Evolutionary conservation across 2,888 invertebrate species (phyloP), one percentile per base, ranked within the genome.

Genomic region (Suillia variegata): DNA sequence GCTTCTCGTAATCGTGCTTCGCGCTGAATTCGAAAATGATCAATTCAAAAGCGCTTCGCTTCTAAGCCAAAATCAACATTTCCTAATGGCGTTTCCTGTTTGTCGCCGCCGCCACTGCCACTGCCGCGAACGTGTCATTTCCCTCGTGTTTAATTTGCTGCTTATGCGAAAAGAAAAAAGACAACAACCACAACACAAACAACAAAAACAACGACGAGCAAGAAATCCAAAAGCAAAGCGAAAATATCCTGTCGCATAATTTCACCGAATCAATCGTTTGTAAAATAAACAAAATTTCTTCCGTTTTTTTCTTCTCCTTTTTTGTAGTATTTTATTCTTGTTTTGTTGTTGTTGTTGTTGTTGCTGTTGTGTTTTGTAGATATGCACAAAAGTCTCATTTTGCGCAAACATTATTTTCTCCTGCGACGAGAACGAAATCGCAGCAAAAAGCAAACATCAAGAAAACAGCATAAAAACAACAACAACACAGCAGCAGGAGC

Each of bases 341-440:
- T n/a, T n/a, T n/a, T n/a, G n/a, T n/a, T n/a, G n/a, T n/a, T n/a
- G n/a, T n/a, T n/a, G n/a, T n/a, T n/a, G n/a, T n/a, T n/a, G n/a
- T n/a, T n/a, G n/a, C n/a, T n/a, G n/a, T n/a, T n/a, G n/a, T n/a
- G n/a, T n/a, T n/a, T n/a, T 38, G 38, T 38, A 13, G 6, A n/a
- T 38, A n/a, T 38, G 38, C 38, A 38, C 4, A n/a, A n/a, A 38
- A 38, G 75, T 72, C 72, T 72, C 75, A 72, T 72, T 72, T 72
- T 75, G 68, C 75, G 68, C 74, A 72, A 72, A 72, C 75, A 72
- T 72, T 74, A 75, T 75, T 75, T 38, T 38, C 38, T n/a, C 38
- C 38, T 38, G 38, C 20, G 24, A 75, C 72, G 38, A n/a, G 13
- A 13, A n/a, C 4, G 4, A n/a, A 38, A 21, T 21, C 54, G 54